Base-by-base conservation (phyloP, 1,140 invertebrate species). In the Drosophila leontia region DNA sequence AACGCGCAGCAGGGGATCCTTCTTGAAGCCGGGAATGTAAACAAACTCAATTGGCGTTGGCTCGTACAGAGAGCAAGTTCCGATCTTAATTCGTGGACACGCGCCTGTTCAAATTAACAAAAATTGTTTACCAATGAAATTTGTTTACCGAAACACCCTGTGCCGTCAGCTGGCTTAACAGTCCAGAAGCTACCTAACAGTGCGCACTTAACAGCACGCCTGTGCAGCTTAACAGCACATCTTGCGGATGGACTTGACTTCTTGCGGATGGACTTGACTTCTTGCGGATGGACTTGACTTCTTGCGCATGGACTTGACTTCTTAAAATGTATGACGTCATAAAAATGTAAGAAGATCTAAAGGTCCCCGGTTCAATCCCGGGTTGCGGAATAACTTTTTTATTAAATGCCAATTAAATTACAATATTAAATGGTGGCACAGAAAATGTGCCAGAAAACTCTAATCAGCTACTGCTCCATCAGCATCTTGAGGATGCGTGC, bases 261-360 rank as follows among this genome's bases (percentile, higher is more conserved):
- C n/a, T n/a, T n/a, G n/a, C n/a, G n/a, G n/a, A n/a, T n/a, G n/a
- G n/a, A n/a, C n/a, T n/a, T n/a, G n/a, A n/a, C n/a, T n/a, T n/a
- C n/a, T n/a, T n/a, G n/a, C n/a, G n/a, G n/a, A n/a, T n/a, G n/a
- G n/a, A n/a, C n/a, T n/a, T n/a, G n/a, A n/a, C n/a, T n/a, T n/a
- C n/a, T n/a, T n/a, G n/a, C n/a, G n/a, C n/a, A n/a, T n/a, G n/a
- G n/a, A n/a, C n/a, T n/a, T n/a, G n/a, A n/a, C n/a, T n/a, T n/a
- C n/a, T n/a, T n/a, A n/a, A n/a, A n/a, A n/a, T n/a, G n/a, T n/a
- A n/a, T n/a, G n/a, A n/a, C n/a, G n/a, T n/a, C n/a, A n/a, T n/a
- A n/a, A n/a, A n/a, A n/a, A n/a, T n/a, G n/a, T n/a, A n/a, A n/a
- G 95, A 96, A 96, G 95, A 96, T 96, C 95, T 96, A 95, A 96